Evolutionary conservation across 2,113 vertebrate species (phyloP), one percentile per base, ranked within the genome.

Genomic region (Callipepla squamata): DNA sequence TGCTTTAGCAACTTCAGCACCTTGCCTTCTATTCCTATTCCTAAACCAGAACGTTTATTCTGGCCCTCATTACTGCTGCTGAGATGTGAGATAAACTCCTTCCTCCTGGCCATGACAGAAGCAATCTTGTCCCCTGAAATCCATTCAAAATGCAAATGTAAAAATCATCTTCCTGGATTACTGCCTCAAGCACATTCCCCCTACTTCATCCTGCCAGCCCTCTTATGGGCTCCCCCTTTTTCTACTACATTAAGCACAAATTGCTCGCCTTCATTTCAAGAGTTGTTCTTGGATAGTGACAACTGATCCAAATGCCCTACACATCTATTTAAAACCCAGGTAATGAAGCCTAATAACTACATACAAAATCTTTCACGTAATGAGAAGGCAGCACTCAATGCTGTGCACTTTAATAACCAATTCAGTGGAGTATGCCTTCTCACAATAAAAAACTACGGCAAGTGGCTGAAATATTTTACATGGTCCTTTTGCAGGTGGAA

Each of bases 61-160:
- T 36, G 76, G 38, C 65, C 47, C 25, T 88, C 59, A 6, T 85
- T 87, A 87, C 2, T 55, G 34, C 15, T 83, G 59, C 85, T 70
- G 68, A 87, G 72, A 96, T 88, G 76, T 0, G 0, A 85, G 59
- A 93, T 88, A 93, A 94, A 86, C 72, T 72, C 63, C 68, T 90
- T 93, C 80, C 79, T 93, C 77, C 82, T 93, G 87, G 59, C 79
- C 12, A 2, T 62, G 83, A 92, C 61, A 94, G 79, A 90, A 94
- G 44, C 69, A 95, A 78, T 90, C 57, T 80, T 83, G 42, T 10
- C 51, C 70, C 80, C 69, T 63, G 65, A 95, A 95, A 96, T 83
- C 80, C 73, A 88, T 86, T 96, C 95, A 94, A 96, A 96, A 96
- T 93, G 83, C 92, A 93, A 93, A 93, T 93, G 73, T 73, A 96